These are phyloP conservation scores for Andrena chrysosceles DNA, from an alignment of 2,888 invertebrate species.

Conservation along the genomic window DNA sequence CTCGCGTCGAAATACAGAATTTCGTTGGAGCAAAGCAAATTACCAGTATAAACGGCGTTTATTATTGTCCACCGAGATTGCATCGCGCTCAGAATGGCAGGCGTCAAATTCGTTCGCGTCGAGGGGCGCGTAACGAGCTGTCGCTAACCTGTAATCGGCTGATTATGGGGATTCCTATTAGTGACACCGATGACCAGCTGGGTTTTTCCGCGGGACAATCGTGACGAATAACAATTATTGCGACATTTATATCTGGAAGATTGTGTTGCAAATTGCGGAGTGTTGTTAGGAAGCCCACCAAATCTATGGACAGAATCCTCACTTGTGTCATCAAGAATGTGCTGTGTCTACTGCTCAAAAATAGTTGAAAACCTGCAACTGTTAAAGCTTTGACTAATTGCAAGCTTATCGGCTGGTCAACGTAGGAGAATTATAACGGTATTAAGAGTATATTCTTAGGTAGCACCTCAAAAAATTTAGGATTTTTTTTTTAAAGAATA, in stretches of 20 bases:
- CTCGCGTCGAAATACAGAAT: not conserved
- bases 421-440: too few relatives aligned
- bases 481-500: too few relatives aligned
- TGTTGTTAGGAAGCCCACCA: too few relatives aligned
- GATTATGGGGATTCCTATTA: constrained; percentile 18
- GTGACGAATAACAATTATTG: constrained; percentile 15
- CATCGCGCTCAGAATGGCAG: not conserved
- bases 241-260: constrained; percentile 53
- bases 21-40: not conserved
- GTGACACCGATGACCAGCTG: constrained; percentile 9
- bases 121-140: constrained; percentile 36
- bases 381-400: too few relatives aligned
- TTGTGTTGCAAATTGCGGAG: constrained; percentile 55
- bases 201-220: constrained; percentile 34
- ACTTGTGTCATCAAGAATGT: too few relatives aligned
- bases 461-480: too few relatives aligned
- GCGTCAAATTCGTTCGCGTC: constrained; percentile 9
- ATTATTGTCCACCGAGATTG: constrained; percentile 16
- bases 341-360: too few relatives aligned
- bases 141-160: constrained; percentile 16
- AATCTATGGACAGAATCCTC: too few relatives aligned
- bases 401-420: too few relatives aligned
- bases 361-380: too few relatives aligned
- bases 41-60: not conserved
- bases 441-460: too few relatives aligned